Base-by-base conservation (phyloP, 37 sponge, comb jelly and placozoan genomes). In the Chondrosia reniformis region DNA sequence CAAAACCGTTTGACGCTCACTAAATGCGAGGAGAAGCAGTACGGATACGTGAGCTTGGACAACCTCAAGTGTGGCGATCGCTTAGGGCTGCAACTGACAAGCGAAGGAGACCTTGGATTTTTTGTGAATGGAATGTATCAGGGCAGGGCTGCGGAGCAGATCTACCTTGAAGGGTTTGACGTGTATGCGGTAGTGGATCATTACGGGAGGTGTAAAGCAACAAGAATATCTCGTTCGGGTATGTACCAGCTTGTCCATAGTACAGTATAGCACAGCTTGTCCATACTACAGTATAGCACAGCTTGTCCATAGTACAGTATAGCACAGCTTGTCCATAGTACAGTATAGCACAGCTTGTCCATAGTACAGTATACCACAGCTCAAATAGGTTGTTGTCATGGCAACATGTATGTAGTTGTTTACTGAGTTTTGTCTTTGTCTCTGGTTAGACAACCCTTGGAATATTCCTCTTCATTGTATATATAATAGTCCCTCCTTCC, bases 151-250 rank as follows among this genome's bases (percentile, higher is more conserved):
- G 81, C 84, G 39, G 63, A 86, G 33, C 71, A 80, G 39, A 45
- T 87, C 4, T 84, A 84, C 57, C 41, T 52, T 37, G 76, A 63
- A 13, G 94, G 85, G 6, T 76, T 74, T 38, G 81, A 89, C 0
- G 78, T 93, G 41, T 93, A 89, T 31, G 59, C 85, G 1, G 89
- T 93, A 7, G 91, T 93, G 43, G 94, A 93, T 57, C 94, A 93
- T 61, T 93, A 93, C 64, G 94, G 87, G 25, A 85, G 89, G 71
- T 88, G 91, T 46, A 89, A 83, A 28, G 78, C 86, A 9, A 93
- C 94, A 0, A 30, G 33, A 10, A 86, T 93, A 45, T 87, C 89
- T 28, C 80, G 92, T 63, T 76, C 92, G 74, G 87, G 92, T 91
- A 25, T 25, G 87, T 62, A 40, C 22, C 6, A 5, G 2, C 5